Percentiles rank a stretch among this genome's conserved stretches.
Evolutionary conservation across 2,113 vertebrate species (phyloP).

Genomic region (Aramus guarauna): DNA sequence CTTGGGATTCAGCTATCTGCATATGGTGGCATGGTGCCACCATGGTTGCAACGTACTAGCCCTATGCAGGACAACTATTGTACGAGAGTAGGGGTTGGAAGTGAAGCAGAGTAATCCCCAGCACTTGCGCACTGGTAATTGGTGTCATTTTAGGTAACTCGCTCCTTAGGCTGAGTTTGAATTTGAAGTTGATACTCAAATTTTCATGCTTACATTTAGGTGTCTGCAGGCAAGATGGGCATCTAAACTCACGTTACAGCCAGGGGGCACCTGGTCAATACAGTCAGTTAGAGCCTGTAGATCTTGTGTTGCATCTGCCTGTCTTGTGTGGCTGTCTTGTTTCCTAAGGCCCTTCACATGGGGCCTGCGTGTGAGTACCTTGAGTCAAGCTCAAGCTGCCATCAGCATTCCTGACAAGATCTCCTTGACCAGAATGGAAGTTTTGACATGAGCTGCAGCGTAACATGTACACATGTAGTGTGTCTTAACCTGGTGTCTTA

Average conservation of each 20-base stretch:
- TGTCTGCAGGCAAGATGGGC: neutral
- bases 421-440: neutral
- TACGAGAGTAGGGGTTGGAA: neutral
- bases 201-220: neutral
- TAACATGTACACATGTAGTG: neutral
- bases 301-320: neutral
- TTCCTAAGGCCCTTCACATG: neutral
- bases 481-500: neutral
- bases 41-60: accelerated
- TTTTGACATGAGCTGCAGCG: neutral
- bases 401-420: neutral
- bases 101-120: neutral
- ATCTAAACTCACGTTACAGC: neutral
- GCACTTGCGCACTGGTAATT: neutral
- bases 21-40: neutral
- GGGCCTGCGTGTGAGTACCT: neutral
- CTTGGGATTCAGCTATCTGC: neutral
- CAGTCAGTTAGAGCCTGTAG: neutral
- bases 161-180: neutral
- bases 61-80: neutral
- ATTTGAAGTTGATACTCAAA: neutral
- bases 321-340: neutral
- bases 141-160: neutral
- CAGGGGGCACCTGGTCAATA: neutral
- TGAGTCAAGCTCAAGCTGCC: neutral